Evolutionary conservation across 2,888 invertebrate genomes (phyloP).

Genomic region (Helleia helle): DNA sequence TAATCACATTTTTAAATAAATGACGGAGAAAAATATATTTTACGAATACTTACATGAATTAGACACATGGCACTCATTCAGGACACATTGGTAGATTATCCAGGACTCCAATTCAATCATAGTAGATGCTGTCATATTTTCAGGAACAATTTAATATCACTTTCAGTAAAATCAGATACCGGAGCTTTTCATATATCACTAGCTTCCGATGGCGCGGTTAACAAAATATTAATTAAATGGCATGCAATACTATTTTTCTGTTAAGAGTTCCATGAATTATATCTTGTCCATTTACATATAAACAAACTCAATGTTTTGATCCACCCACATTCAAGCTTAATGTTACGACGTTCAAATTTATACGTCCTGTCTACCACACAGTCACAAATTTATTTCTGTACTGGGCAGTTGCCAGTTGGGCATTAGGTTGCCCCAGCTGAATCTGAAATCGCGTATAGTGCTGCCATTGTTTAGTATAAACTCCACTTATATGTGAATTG

Average conservation of each 20-base stretch:
- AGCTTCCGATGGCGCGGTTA: neutral
- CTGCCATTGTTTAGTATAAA: constrained; percentile 23
- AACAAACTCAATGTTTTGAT: constrained; percentile 39
- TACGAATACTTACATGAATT: constrained; percentile 74
- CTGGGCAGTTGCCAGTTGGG: no score
- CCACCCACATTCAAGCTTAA: constrained; percentile 37
- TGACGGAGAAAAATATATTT: constrained; percentile 13
- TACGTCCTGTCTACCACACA: neutral
- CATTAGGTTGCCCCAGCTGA: constrained; percentile 19
- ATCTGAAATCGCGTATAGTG: constrained; percentile 29
- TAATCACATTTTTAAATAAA: no score
- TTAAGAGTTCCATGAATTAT: constrained; percentile 13
- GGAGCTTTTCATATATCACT: constrained; percentile 18
- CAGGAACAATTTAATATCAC: constrained; percentile 24
- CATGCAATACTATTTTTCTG: neutral
- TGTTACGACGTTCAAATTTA: neutral
- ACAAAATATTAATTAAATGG: neutral
- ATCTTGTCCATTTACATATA: constrained; percentile 39
- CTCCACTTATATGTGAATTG: neutral
- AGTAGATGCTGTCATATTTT: constrained; percentile 67
- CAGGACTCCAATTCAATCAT: constrained; percentile 80
- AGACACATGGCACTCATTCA: constrained; percentile 78
- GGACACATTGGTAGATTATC: constrained; percentile 80
- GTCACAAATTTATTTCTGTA: constrained; percentile 21
- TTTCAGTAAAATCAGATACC: constrained; percentile 26